phyloP scores from a whole-genome alignment of 2,888 invertebrate species.

The Pristionchus mayeri region DNA sequence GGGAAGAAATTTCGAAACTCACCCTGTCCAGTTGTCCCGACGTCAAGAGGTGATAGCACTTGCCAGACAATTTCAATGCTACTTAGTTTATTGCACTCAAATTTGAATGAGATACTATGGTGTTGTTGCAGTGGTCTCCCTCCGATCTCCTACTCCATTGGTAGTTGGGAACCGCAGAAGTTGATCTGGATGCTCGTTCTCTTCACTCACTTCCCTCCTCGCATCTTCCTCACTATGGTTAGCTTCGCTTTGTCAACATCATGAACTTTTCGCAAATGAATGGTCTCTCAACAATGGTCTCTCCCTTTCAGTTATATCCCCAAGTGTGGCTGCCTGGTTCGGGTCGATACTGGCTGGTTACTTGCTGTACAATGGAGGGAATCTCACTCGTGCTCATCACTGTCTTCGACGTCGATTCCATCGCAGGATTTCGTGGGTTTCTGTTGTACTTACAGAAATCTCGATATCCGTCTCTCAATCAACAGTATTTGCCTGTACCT shows the following conservation, averaged over 20 bases:
- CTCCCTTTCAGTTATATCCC: not conserved
- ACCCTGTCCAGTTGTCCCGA: slow-evolving; percentile 12
- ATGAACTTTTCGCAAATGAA: not conserved
- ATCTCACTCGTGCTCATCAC: not conserved
- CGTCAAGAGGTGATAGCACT: slow-evolving; percentile 20
- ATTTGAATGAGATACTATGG: not conserved
- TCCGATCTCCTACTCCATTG: slow-evolving; percentile 28
- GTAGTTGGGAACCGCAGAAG: slow-evolving; percentile 11
- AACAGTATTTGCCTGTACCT: too few species aligned
- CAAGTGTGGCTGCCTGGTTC: not conserved
- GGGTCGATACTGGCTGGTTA: not conserved
- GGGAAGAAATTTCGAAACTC: slow-evolving; percentile 7
- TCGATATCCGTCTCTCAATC: too few species aligned
- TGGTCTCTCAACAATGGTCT: not conserved
- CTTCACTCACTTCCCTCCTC: not conserved
- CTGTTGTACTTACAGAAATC: not conserved
- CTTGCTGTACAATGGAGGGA: not conserved
- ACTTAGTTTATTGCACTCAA: not conserved
- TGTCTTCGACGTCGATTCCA: slow-evolving; percentile 10
- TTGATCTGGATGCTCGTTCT: slow-evolving; percentile 29
- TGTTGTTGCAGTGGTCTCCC: not conserved
- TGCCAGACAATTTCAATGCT: too few species aligned
- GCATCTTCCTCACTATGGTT: not conserved
- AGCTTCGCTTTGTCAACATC: not conserved
- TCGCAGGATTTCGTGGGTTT: slow-evolving; percentile 28